Evolutionary conservation across 2,888 invertebrate genomes (phyloP).

Genomic region (Cryptocephalus moraei): DNA sequence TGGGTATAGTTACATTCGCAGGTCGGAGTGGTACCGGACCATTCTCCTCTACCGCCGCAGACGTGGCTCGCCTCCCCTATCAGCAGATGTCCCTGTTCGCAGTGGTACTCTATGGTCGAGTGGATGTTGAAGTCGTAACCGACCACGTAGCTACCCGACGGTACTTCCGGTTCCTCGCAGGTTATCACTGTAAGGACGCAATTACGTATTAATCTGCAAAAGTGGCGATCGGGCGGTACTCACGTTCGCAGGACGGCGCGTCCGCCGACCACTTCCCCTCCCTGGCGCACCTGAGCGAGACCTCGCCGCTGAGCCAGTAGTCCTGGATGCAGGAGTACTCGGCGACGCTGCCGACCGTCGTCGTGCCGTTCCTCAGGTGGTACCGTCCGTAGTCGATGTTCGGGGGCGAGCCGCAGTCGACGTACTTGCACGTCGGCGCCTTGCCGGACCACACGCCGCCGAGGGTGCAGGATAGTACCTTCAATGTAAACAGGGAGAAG

Average conservation of each 20-base stretch:
- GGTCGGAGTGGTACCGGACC: constrained; percentile 71
- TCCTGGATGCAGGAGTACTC: constrained; percentile 74
- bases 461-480: constrained; percentile 73
- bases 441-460: constrained; percentile 79
- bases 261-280: constrained; percentile 84
- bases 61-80: constrained; percentile 60
- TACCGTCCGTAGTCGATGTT: constrained; percentile 69
- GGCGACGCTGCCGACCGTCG: constrained; percentile 69
- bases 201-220: constrained; percentile 2
- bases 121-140: constrained; percentile 85
- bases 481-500: too few species aligned
- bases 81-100: constrained; percentile 74
- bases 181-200: constrained; percentile 56
- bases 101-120: constrained; percentile 78
- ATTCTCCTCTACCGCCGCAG: constrained; percentile 69
- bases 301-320: constrained; percentile 70
- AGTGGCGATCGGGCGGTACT: constrained; percentile 31
- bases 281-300: constrained; percentile 60
- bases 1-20: constrained; percentile 86
- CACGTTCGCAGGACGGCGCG: constrained; percentile 77
- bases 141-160: constrained; percentile 75
- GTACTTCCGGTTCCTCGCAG: constrained; percentile 79
- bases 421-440: constrained; percentile 74
- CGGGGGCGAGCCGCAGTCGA: constrained; percentile 76
- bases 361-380: constrained; percentile 63